A percentile compares a stretch with the other conserved stretches of the same genome.
phyloP scores from a whole-genome alignment of 2,797 vertebrate genomes.

The Macroramphosus scolopax region DNA sequence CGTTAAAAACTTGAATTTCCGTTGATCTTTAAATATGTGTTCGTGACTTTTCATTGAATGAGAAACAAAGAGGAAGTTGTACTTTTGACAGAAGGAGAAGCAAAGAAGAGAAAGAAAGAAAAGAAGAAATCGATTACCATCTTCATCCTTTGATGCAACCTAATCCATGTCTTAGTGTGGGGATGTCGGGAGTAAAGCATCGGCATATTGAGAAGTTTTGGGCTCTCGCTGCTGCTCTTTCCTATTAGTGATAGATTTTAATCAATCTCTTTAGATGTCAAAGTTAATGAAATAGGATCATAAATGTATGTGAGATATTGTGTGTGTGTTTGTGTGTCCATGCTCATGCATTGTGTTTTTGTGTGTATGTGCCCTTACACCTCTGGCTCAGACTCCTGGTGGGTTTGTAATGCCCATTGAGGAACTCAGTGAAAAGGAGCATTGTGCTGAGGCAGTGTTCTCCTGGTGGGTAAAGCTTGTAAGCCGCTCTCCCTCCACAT shows the following conservation, averaged over 20 bases:
- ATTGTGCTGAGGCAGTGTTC: slow-evolving; percentile 74
- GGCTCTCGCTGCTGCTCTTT: slow-evolving; percentile 44
- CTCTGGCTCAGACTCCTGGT: slow-evolving; percentile 50
- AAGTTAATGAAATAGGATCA: slow-evolving; percentile 56
- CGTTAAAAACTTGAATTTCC: too few relatives aligned
- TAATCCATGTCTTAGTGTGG: slow-evolving; percentile 68
- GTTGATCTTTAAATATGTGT: slow-evolving; percentile 3
- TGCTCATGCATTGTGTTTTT: slow-evolving; percentile 3
- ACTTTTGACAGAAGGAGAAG: slow-evolving; percentile 51
- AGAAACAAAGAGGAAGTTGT: slow-evolving; percentile 43
- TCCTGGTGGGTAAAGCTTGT: slow-evolving; percentile 69
- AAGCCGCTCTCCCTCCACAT: slow-evolving; percentile 70
- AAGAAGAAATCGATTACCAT: slow-evolving; percentile 61
- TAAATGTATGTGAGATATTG: slow-evolving; percentile 19
- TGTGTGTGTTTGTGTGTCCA: too few relatives aligned
- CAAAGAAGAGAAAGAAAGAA: slow-evolving; percentile 29
- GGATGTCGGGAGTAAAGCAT: slow-evolving; percentile 60
- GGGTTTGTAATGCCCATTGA: slow-evolving; percentile 54
- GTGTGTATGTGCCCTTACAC: slow-evolving; percentile 38
- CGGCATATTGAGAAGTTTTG: slow-evolving; percentile 58
- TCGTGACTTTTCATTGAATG: slow-evolving; percentile 6
- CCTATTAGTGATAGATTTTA: slow-evolving; percentile 50
- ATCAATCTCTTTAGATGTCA: slow-evolving; percentile 57
- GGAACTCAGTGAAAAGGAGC: slow-evolving; percentile 70
- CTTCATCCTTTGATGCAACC: slow-evolving; percentile 66